These are phyloP conservation scores for Antennarius striatus DNA, from an alignment of 2,113 vertebrate genomes.

Conservation along the genomic window DNA sequence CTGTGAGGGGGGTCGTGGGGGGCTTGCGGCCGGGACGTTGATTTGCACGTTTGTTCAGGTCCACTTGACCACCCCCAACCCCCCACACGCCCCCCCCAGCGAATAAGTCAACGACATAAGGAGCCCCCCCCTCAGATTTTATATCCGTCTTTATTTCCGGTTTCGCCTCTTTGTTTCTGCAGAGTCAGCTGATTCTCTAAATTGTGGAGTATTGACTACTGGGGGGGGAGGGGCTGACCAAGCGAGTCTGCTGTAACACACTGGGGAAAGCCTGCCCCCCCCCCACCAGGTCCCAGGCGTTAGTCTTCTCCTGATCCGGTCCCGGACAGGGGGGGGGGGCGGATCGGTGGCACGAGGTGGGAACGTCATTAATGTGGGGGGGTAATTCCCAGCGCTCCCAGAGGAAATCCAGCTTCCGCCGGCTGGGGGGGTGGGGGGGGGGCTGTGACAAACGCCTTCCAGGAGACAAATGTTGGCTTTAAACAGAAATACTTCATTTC, in stretches of 20 bases:
- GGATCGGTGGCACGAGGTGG: no score
- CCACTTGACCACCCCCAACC: slow-evolving; percentile 71
- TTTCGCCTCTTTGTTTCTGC: slow-evolving; percentile 81
- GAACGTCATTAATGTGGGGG: slow-evolving; percentile 73
- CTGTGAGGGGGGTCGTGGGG: no score
- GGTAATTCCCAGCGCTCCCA: slow-evolving; percentile 73
- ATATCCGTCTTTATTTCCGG: slow-evolving; percentile 82
- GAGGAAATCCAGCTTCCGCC: slow-evolving; percentile 73
- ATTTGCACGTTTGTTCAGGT: slow-evolving; percentile 76
- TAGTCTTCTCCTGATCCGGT: slow-evolving; percentile 53
- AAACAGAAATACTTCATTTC: slow-evolving; percentile 84
- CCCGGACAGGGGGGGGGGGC: no score
- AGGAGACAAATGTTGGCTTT: slow-evolving; percentile 82
- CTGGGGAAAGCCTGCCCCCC: slow-evolving; percentile 77
- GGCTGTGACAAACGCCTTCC: slow-evolving; percentile 79
- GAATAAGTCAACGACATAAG: slow-evolving; percentile 74
- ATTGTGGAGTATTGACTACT: slow-evolving; percentile 82
- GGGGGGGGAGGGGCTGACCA: slow-evolving; percentile 67
- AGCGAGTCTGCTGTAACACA: slow-evolving; percentile 77
- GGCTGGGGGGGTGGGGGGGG: slow-evolving; percentile 34
- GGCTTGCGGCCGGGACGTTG: slow-evolving; percentile 26
- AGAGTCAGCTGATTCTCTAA: slow-evolving; percentile 83
- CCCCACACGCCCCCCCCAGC: slow-evolving; percentile 58
- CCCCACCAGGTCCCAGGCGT: slow-evolving; percentile 70
- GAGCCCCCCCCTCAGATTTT: slow-evolving; percentile 74